Percentiles rank a stretch among this genome's conserved stretches.
These are phyloP conservation scores for Chaenodraco wilsoni DNA, from an alignment of 2,797 vertebrate species.

Conservation along the genomic window DNA sequence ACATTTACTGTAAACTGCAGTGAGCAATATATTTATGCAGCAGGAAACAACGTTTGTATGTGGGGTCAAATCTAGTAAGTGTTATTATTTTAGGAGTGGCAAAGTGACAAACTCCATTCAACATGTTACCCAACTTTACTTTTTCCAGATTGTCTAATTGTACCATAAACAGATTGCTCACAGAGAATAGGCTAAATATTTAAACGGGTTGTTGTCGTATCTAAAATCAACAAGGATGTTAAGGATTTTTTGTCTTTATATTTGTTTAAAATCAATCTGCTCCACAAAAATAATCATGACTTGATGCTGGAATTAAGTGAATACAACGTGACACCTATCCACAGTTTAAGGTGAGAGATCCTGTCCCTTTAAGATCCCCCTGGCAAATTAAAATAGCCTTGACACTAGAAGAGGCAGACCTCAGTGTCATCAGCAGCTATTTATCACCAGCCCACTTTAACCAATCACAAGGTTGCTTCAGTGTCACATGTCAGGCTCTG, in stretches of 20 bases:
- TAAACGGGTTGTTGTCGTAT: too few species aligned
- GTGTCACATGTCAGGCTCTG: slow-evolving; percentile 40
- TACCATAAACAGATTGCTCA: background rate
- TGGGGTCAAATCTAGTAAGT: background rate
- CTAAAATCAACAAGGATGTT: background rate
- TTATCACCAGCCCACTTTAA: slow-evolving; percentile 31
- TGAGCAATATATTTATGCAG: background rate
- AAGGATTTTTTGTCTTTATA: background rate
- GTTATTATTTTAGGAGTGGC: background rate
- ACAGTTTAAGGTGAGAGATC: background rate
- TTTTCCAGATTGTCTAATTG: background rate
- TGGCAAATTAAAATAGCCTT: slow-evolving; percentile 33
- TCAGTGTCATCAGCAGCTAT: slow-evolving; percentile 31
- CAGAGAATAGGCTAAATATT: too few species aligned
- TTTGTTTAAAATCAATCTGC: background rate
- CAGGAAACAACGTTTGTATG: background rate
- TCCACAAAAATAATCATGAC: background rate
- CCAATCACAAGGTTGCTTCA: slow-evolving; percentile 33
- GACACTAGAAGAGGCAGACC: slow-evolving; percentile 10
- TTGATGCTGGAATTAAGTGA: background rate
- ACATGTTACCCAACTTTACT: background rate
- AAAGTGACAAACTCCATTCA: background rate
- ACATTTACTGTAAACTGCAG: background rate
- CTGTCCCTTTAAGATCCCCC: slow-evolving; percentile 5
- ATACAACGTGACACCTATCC: background rate